Percentiles rank a stretch among this genome's conserved stretches.
Conservation (phyloP, 2,797 vertebrate genomes). For the Staurois parvus region DNA sequence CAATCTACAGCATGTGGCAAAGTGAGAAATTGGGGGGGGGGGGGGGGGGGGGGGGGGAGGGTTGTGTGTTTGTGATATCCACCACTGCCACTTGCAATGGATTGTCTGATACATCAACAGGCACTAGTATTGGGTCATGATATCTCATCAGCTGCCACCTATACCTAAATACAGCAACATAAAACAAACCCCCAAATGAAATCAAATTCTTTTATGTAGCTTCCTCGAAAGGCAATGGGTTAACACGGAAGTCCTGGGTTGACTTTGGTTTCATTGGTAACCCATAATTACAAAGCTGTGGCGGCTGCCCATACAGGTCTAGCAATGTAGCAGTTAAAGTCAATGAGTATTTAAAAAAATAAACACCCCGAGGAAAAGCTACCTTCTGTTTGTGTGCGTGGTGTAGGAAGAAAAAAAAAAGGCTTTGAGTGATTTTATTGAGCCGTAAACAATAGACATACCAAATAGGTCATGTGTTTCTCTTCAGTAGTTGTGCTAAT, state of each 20-base stretch:
- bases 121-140: not conserved
- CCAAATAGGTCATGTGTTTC: not conserved
- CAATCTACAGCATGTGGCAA: not conserved
- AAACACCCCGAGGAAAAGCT: not conserved
- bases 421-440: not conserved
- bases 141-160: not conserved
- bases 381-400: not conserved
- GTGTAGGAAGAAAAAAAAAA: not conserved
- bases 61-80: too few species aligned
- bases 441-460: not conserved
- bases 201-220: not conserved
- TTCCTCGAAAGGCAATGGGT: not conserved
- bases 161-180: not conserved
- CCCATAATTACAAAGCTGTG: not conserved
- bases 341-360: not conserved
- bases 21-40: not conserved
- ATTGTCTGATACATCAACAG: not conserved
- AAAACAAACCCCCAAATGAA: not conserved
- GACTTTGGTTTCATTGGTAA: not conserved
- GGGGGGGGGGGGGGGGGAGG: too few species aligned
- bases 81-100: not conserved
- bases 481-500: not conserved
- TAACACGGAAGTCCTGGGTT: not conserved
- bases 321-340: constrained; percentile 5
- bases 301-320: not conserved